Evolutionary conservation across 2,113 vertebrate genomes (phyloP), one percentile per base, ranked within the genome.

Genomic region (Zosterops lateralis): DNA sequence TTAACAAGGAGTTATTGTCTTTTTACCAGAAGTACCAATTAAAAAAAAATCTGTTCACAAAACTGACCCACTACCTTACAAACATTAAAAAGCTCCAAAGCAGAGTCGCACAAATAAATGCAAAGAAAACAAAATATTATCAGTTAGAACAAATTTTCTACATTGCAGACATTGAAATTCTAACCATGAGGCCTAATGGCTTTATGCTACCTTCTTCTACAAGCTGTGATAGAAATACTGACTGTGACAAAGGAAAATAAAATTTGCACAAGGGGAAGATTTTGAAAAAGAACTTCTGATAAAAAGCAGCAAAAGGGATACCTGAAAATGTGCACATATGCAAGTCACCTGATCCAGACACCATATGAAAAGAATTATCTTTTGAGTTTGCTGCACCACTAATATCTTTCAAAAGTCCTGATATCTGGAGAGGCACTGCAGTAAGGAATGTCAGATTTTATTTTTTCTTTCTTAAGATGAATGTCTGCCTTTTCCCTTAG

Each of bases 301-400:
- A 92, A 84, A 88, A 87, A 91, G n/a, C 56, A 81, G 72, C 28
- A 87, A 24, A 91, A 61, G 44, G 28, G 44, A 34, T 53, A 95
- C 95, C 91, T 91, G 88, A 77, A 87, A 93, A 94, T 45, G 15
- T 56, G 87, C 92, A 94, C 96, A 95, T 80, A 51, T 94, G 93
- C 2, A 48, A 92, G 90, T 95, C 91, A 95, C 93, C 91, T 94
- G 94, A 94, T 71, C 65, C 71, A 90, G 75, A 60, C 40, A 70
- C 75, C 94, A 95, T 77, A 71, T 0, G 79, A 90, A 93, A 95
- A 70, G 75, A 92, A 95, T 92, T 95, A 94, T 77, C 93, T 71
- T 44, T 58, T 56, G 93, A 91, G 82, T 80, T 92, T 77, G 74
- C 87, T 92, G 84, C 60, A 67, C 60, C 36, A 26, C 85, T 86